Conservation (phyloP, 2,113 vertebrate species). For the Rhinichthys klamathensis region DNA sequence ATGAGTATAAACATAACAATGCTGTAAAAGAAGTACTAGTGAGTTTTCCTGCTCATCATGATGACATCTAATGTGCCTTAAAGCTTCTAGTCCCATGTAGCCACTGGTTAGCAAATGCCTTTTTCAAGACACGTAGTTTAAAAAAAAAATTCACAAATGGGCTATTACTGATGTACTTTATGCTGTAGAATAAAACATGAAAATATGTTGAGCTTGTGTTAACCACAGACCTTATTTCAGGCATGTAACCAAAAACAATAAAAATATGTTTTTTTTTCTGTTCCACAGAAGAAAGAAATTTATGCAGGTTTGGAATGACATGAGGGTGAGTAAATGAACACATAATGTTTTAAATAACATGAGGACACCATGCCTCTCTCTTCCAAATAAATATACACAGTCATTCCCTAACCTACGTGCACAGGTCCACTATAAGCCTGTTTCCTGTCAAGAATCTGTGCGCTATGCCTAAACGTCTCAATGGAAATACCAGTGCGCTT, state of each 20-base stretch:
- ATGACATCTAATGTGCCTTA: not conserved
- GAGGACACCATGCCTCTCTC: conserved; percentile 17
- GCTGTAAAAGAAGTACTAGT: not conserved
- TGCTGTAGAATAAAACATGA: not conserved
- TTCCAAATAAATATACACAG: conserved; percentile 28
- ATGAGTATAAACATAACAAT: not conserved
- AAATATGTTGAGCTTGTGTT: not conserved
- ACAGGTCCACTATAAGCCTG: conserved; percentile 47
- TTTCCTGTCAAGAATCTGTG: conserved; percentile 58
- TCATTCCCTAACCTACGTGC: conserved; percentile 20
- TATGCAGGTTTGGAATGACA: not conserved
- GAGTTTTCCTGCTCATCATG: not conserved
- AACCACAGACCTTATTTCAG: not conserved
- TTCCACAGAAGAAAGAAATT: not conserved
- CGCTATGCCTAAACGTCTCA: conserved; percentile 37
- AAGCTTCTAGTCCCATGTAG: not conserved
- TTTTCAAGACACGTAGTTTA: not conserved
- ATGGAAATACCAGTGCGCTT: conserved; percentile 53
- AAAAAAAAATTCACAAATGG: not conserved
- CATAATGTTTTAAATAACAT: conserved; percentile 21
- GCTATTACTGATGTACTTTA: not conserved
- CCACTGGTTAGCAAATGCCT: not conserved
- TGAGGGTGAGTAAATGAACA: not conserved
- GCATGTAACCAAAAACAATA: not conserved
- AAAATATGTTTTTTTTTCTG: too few species aligned